These are phyloP conservation scores for Callaeas wilsoni DNA, from an alignment of 2,113 vertebrate species.

Conservation along the genomic window DNA sequence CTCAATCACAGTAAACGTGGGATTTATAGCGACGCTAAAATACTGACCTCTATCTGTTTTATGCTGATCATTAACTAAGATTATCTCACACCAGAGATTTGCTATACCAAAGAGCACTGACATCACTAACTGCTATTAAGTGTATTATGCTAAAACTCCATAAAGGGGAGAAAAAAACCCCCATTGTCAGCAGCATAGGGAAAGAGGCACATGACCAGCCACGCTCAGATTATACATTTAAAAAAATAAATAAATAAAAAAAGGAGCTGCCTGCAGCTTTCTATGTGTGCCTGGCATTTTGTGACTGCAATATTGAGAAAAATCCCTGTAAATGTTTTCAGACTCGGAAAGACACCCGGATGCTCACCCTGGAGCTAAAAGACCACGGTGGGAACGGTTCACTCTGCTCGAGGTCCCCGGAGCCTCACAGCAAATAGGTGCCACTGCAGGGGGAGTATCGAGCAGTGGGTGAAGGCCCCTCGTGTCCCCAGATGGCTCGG, in stretches of 20 bases:
- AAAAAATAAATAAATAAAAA: background rate
- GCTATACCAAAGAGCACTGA: conserved; percentile 67
- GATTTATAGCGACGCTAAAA: conserved; percentile 67
- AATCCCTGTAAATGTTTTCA: conserved; percentile 13
- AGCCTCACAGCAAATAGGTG: background rate
- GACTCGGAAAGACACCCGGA: background rate
- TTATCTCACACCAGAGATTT: conserved; percentile 73
- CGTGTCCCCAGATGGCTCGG: background rate
- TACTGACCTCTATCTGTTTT: conserved; percentile 72
- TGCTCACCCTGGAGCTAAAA: background rate
- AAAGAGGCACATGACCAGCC: conserved; percentile 16
- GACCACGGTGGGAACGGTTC: background rate
- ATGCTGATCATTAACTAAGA: conserved; percentile 75
- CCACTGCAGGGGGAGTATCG: rapidly evolving
- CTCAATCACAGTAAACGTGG: conserved; percentile 41
- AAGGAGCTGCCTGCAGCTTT: conserved; percentile 1
- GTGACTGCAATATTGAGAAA: background rate
- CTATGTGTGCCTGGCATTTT: conserved; percentile 3
- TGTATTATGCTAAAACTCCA: conserved; percentile 61
- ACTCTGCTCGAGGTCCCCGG: background rate
- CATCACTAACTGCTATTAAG: conserved; percentile 69
- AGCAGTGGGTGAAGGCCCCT: background rate
- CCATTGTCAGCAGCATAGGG: conserved; percentile 59
- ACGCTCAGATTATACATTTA: background rate
- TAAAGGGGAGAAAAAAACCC: conserved; percentile 54